A percentile compares a stretch with the other conserved stretches of the same genome.
These are phyloP conservation scores for Rhinopithecus roxellana DNA, from an alignment of 2,113 vertebrate genomes.

Conservation along the genomic window DNA sequence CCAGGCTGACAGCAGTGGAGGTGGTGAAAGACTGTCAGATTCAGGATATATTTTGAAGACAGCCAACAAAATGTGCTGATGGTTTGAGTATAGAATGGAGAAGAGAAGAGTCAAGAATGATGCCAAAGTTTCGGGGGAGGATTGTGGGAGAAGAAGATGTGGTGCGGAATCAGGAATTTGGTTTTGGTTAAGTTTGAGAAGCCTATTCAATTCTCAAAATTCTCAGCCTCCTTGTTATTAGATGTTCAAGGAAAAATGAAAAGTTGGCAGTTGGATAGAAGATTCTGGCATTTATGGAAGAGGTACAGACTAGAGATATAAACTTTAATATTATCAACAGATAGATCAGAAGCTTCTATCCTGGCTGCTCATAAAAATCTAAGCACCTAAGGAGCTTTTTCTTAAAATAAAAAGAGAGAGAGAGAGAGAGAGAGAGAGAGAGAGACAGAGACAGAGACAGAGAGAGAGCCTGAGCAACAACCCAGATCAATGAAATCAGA, in stretches of 20 bases:
- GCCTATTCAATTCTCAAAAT: neutral
- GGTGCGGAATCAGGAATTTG: neutral
- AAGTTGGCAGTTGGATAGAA: slow-evolving; percentile 11
- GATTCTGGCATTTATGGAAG: neutral
- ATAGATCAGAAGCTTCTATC: neutral
- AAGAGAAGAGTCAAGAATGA: neutral
- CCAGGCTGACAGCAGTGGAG: neutral
- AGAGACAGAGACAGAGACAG: too few relatives aligned
- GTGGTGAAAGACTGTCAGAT: neutral
- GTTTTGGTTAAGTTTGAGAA: slow-evolving; percentile 20
- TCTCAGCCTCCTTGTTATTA: neutral
- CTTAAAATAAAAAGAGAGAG: too few relatives aligned
- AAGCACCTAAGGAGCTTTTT: neutral
- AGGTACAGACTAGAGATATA: neutral
- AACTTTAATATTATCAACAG: neutral
- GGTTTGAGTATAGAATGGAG: neutral
- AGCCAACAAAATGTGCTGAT: neutral
- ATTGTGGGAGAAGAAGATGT: neutral
- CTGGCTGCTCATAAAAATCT: slow-evolving; percentile 3
- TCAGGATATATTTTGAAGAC: slow-evolving; percentile 3
- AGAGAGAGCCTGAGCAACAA: neutral
- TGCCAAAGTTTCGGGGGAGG: neutral
- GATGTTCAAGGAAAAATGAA: neutral
- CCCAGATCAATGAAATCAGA: neutral
- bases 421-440: too few relatives aligned